Percentiles rank a stretch among this genome's conserved stretches.
These are phyloP conservation scores for Homalodisca vitripennis DNA, from an alignment of 1,140 invertebrate species.

Conservation along the genomic window DNA sequence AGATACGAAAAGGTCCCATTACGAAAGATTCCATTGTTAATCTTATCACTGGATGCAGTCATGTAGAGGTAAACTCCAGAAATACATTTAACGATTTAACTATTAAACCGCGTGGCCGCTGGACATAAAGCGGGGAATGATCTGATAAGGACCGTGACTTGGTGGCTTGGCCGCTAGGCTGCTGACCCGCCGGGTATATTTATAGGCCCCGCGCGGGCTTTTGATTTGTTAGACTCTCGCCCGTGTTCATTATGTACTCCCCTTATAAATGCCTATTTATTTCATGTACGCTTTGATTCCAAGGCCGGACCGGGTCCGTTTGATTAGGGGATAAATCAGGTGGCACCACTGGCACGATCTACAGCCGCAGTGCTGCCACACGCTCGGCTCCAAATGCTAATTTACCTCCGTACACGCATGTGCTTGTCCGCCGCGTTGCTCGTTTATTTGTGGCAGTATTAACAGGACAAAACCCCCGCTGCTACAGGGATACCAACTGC, in stretches of 20 bases:
- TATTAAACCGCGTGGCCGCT: background rate
- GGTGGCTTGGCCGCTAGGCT: background rate
- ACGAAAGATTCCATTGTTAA: no score
- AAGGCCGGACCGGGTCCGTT: background rate
- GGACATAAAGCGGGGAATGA: background rate
- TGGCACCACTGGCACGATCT: no score
- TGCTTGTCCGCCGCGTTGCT: conserved; percentile 13
- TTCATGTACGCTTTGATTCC: conserved; percentile 23
- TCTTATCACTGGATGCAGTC: no score
- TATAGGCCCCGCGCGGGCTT: background rate
- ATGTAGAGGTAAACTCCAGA: no score
- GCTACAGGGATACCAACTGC: no score
- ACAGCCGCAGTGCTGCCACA: conserved; percentile 16
- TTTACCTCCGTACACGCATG: conserved; percentile 18
- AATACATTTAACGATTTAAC: background rate
- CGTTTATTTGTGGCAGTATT: conserved; percentile 21
- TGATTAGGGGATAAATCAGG: conserved; percentile 23
- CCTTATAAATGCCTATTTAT: conserved; percentile 24
- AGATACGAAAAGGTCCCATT: no score
- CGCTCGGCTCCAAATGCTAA: conserved; percentile 21
- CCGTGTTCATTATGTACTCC: conserved; percentile 24
- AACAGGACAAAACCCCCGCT: no score
- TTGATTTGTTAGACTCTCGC: conserved; percentile 18
- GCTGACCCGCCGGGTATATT: background rate
- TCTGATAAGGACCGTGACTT: background rate